Percentiles rank a stretch among this genome's conserved stretches.
Evolutionary conservation across 2,797 vertebrate genomes (phyloP).

Genomic region (Scolopax bukidnonensis): DNA sequence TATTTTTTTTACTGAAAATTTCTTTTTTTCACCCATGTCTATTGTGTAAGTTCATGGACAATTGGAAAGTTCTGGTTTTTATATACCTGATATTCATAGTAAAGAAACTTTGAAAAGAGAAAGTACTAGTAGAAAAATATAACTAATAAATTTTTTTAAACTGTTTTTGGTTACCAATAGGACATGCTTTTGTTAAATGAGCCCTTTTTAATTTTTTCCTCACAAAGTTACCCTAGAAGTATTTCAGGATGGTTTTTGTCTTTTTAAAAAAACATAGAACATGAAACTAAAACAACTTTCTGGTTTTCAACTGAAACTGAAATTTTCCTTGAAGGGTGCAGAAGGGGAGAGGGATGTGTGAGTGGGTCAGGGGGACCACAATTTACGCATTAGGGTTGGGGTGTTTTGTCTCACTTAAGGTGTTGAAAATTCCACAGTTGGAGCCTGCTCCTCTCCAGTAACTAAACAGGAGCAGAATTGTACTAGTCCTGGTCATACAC

Average conservation of each 20-base stretch:
- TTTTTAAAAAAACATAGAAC: neutral
- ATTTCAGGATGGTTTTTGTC: neutral
- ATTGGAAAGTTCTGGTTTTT: conserved; percentile 9
- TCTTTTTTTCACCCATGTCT: neutral
- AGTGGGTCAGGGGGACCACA: neutral
- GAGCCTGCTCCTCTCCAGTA: neutral
- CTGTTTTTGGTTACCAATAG: neutral
- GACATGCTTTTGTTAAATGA: neutral
- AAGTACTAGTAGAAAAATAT: neutral
- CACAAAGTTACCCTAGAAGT: neutral
- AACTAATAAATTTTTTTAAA: neutral
- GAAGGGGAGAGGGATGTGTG: neutral
- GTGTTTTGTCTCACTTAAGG: neutral
- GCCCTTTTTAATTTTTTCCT: accelerated
- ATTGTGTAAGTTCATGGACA: conserved; percentile 5
- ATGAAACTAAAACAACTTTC: neutral
- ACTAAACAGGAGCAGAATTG: neutral
- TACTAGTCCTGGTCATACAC: neutral
- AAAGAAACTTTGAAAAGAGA: conserved; percentile 52
- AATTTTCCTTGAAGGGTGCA: neutral
- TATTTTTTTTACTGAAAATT: conserved; percentile 17
- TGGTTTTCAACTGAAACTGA: neutral
- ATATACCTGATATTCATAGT: conserved; percentile 46
- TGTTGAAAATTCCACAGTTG: neutral
- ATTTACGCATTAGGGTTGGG: neutral